A percentile compares a stretch with the other conserved stretches of the same genome.
Conservation (phyloP, 2,888 invertebrate species). For the Conus canariensis region DNA sequence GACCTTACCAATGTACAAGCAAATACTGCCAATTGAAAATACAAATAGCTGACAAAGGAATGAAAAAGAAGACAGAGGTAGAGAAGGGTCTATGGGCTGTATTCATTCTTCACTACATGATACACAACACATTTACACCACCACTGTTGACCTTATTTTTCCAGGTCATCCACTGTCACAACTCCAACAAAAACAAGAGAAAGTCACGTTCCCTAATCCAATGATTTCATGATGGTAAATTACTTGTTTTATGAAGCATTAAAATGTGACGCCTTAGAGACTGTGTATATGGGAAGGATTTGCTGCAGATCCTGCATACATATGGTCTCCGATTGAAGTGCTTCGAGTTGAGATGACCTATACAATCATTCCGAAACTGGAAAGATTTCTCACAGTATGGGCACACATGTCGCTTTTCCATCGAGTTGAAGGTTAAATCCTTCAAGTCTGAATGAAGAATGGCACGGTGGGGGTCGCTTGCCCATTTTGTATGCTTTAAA, state of each 20-base stretch:
- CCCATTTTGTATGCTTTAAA: not conserved
- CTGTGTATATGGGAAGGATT: slow-evolving; percentile 40
- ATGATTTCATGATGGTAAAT: not conserved
- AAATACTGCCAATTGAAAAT: too few relatives aligned
- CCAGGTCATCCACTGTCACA: too few relatives aligned
- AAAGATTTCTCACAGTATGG: slow-evolving; percentile 32
- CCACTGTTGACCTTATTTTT: not conserved
- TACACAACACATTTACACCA: not conserved
- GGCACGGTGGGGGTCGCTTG: not conserved
- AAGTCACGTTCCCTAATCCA: not conserved
- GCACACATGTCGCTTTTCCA: slow-evolving; percentile 35
- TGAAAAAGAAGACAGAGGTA: too few relatives aligned
- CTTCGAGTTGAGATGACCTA: slow-evolving; percentile 34
- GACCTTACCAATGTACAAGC: too few relatives aligned
- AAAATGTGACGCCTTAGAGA: slow-evolving; percentile 35
- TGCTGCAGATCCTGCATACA: slow-evolving; percentile 27
- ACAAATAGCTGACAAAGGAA: too few relatives aligned
- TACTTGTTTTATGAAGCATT: slow-evolving; percentile 12
- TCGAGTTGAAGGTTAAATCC: not conserved
- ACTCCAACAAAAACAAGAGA: not conserved
- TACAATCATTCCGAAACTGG: slow-evolving; percentile 30
- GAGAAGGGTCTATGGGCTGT: not conserved
- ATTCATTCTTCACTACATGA: not conserved
- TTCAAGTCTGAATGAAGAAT: slow-evolving; percentile 5
- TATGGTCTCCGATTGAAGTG: slow-evolving; percentile 36